A percentile compares a stretch with the other conserved stretches of the same genome.
Conservation (phyloP, 2,888 invertebrate species). For the Stenurella melanura region DNA sequence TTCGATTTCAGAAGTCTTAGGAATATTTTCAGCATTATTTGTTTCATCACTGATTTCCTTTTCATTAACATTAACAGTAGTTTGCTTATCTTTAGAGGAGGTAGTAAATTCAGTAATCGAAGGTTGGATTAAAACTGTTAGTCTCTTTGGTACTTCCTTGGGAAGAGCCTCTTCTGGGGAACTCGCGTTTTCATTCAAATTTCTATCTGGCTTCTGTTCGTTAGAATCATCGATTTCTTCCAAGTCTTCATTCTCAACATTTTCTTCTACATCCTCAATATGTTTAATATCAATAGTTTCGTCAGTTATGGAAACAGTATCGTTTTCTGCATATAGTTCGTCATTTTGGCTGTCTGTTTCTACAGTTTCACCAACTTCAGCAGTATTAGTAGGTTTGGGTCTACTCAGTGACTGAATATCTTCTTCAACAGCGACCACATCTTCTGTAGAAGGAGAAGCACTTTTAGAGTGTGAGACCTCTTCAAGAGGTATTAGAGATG, state of each 20-base stretch:
- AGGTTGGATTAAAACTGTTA: slow-evolving; percentile 30
- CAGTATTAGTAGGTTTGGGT: background rate
- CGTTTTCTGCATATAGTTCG: background rate
- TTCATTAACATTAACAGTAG: slow-evolving; percentile 19
- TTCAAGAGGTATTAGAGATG: background rate
- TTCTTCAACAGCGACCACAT: background rate
- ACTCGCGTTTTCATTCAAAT: background rate
- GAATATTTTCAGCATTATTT: slow-evolving; percentile 25
- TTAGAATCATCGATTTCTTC: background rate
- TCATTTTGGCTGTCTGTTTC: background rate
- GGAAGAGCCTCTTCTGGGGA: background rate
- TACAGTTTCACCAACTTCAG: background rate
- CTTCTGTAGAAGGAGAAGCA: background rate
- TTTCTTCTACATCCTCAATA: background rate
- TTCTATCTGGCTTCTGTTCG: background rate
- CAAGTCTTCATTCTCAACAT: background rate
- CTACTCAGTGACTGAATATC: background rate
- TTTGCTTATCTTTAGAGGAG: background rate
- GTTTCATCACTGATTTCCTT: slow-evolving; percentile 32
- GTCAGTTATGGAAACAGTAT: background rate
- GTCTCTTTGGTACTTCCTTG: slow-evolving; percentile 13
- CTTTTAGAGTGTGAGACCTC: background rate
- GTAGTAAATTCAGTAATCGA: slow-evolving; percentile 36
- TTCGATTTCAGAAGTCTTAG: slow-evolving; percentile 1
- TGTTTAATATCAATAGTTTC: background rate